Conservation (phyloP, 2,113 vertebrate species). For the Halcyon malimbica region DNA sequence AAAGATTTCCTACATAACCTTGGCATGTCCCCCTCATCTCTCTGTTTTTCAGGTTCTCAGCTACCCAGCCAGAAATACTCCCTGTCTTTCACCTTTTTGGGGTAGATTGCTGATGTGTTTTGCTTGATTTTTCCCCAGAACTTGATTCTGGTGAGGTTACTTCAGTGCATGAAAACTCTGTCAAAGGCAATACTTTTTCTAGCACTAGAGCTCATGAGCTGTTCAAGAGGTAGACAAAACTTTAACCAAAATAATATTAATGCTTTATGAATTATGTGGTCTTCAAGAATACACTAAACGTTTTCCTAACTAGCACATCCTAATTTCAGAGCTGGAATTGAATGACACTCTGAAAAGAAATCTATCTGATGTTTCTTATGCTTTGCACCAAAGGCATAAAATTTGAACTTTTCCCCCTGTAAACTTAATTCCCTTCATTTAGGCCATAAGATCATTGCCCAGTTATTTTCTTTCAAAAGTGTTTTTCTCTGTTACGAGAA, state of each 20-base stretch:
- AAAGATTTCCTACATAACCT: conserved; percentile 16
- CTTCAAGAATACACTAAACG: background rate
- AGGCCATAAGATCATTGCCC: background rate
- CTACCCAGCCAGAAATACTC: background rate
- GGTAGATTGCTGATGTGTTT: background rate
- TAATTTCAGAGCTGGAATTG: background rate
- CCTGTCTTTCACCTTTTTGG: background rate
- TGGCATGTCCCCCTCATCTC: background rate
- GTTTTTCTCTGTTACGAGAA: background rate
- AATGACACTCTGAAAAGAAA: background rate
- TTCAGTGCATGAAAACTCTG: background rate
- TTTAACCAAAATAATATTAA: background rate
- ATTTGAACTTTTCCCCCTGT: background rate
- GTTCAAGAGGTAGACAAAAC: background rate
- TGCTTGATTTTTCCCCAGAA: background rate
- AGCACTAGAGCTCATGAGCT: background rate
- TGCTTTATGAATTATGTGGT: background rate
- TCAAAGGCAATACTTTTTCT: background rate
- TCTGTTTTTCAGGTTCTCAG: background rate
- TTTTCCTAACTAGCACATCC: background rate
- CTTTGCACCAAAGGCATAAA: background rate
- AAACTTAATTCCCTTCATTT: conserved; percentile 8
- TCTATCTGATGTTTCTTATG: background rate
- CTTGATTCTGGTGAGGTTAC: background rate
- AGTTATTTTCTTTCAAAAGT: conserved; percentile 13